These are phyloP conservation scores for Mus pahari DNA, from an alignment of 2,113 vertebrate genomes.

Conservation along the genomic window DNA sequence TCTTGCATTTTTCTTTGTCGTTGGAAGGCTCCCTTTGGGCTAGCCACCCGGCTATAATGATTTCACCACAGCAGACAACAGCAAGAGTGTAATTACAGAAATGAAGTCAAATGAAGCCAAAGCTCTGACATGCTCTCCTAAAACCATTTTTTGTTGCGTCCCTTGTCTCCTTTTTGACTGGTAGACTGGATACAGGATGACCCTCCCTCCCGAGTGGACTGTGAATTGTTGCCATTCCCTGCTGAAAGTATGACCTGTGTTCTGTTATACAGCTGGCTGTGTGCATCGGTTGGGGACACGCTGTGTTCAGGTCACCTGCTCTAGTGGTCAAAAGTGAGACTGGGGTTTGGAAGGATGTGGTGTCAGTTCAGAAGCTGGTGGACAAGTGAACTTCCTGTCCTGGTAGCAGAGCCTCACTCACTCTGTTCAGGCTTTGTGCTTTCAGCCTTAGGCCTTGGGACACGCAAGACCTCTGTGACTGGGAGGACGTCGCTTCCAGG, in stretches of 20 bases:
- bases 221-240: neutral
- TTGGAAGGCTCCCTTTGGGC: conserved; percentile 36
- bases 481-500: neutral
- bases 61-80: neutral
- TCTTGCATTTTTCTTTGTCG: neutral
- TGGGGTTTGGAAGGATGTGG: neutral
- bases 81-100: neutral
- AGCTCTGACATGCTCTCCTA: neutral
- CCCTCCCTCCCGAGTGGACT: neutral
- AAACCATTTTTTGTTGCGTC: neutral
- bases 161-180: neutral
- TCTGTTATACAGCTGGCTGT: rapidly evolving
- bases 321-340: neutral
- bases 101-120: neutral
- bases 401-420: neutral
- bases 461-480: neutral
- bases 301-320: too few relatives aligned
- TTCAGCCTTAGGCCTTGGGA: neutral
- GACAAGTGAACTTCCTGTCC: neutral
- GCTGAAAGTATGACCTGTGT: neutral
- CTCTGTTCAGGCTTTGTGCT: neutral
- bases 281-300: rapidly evolving
- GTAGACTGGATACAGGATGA: neutral
- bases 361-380: neutral
- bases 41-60: neutral